Evolutionary conservation across 2,888 invertebrate genomes (phyloP).

Genomic region (Branchipolynoe longqiensis): DNA sequence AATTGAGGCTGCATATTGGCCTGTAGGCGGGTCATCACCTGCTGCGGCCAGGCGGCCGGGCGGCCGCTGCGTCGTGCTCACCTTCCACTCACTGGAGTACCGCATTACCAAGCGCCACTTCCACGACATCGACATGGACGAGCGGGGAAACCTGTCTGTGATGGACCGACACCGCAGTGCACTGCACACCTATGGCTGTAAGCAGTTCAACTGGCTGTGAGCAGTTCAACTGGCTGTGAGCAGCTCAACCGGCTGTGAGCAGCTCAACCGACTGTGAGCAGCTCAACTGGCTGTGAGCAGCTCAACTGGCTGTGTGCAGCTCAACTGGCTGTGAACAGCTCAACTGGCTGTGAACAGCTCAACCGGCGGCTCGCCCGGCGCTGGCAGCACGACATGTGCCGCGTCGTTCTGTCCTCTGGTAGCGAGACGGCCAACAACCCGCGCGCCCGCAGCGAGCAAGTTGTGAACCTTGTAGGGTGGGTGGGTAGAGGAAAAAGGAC

Average conservation of each 20-base stretch:
- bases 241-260: too few species aligned
- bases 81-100: conserved; percentile 97
- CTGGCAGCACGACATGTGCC: conserved; percentile 91
- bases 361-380: conserved; percentile 85
- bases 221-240: too few species aligned
- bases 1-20: conserved; percentile 88
- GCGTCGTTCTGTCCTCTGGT: conserved; percentile 88
- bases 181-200: conserved; percentile 85
- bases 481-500: too few species aligned
- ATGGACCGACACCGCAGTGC: conserved; percentile 83
- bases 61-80: conserved; percentile 90
- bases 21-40: conserved; percentile 88
- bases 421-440: conserved; percentile 91
- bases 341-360: conserved; percentile 85
- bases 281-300: too few species aligned
- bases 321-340: too few species aligned
- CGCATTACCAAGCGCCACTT: conserved; percentile 95
- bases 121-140: conserved; percentile 77
- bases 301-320: too few species aligned
- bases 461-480: too few species aligned
- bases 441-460: conserved; percentile 91
- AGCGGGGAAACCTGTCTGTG: conserved; percentile 68
- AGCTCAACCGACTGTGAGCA: too few species aligned
- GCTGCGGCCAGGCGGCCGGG: conserved; percentile 89
- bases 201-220: too few species aligned